Evolutionary conservation across 2,113 vertebrate genomes (phyloP), one percentile per base, ranked within the genome.

Genomic region (Hippocampus abdominalis): DNA sequence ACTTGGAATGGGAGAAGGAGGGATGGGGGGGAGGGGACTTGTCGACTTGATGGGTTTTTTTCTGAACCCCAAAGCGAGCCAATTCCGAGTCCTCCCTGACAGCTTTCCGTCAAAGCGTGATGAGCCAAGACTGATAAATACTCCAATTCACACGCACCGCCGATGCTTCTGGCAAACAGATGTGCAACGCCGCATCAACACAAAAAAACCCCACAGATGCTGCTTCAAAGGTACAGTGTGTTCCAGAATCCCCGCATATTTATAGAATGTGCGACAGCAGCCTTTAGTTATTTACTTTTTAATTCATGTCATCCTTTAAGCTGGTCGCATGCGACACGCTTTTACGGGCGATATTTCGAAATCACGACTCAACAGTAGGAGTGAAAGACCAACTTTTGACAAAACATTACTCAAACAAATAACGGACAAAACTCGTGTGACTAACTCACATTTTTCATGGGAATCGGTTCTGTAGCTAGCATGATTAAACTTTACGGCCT

Each of bases 1-100:
- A 88, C 91, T 86, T 74, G 70, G 60, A 53, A 32, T 32, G 29
- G 29, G 3, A 32, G 29, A 32, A n/a, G n/a, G 29, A 4, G 29
- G 32, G 32, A 6, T n/a, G 32, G 32, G 60, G 67, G 21, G 54
- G 9, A 10, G 27, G 15, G 66, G 59, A 67, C 89, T 83, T 90
- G 86, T 66, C 67, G 73, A 73, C 53, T 89, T 87, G 77, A 77
- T 76, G 63, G 63, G 64, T 77, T 77, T 87, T 72, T 79, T 74
- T 69, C 66, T 64, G 8, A 11, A 3, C 73, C 70, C 10, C 4
- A 23, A 46, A 25, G 39, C 21, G 13, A 71, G 73, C 66, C 75
- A 81, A 81, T 86, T 84, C 76, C 51, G 79, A 73, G 79, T 78
- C 46, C 74, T 72, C 65, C 49, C 79, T 56, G 53, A 71, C 69